Base-by-base conservation (phyloP, 2,113 vertebrate genomes). In the Nicator chloris region DNA sequence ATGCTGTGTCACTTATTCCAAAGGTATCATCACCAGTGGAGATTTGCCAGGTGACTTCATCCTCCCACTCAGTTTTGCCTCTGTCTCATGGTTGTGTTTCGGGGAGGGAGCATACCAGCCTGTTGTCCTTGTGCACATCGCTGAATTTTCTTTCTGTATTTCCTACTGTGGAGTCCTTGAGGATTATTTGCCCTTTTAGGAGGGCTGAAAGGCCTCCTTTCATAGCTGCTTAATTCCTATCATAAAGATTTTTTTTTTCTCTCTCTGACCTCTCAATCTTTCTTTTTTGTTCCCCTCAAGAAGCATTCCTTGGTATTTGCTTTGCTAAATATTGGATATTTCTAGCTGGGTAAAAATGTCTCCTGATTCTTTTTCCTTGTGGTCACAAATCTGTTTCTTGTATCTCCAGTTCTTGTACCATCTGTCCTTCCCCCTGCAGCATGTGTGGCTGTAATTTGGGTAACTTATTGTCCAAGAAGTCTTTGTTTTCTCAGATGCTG, bases 1-100 rank as follows among this genome's bases (percentile, higher is more conserved):
- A 94, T 96, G 94, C 94, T 96, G 95, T 95, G 94, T 96, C 96
- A 97, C 73, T 97, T 95, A 81, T 96, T 96, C 96, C 96, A 97
- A 96, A 89, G 91, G 94, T 95, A 96, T 97, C 95, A 96, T 97
- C 96, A 96, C 93, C 82, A 80, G 82, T 96, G 95, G 95, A 96
- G 90, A 49, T 60, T 93, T 97, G 95, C 95, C 95, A 97, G 94
- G 94, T 96, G 95, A 96, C 92, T 96, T 96, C 96, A 97, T 96
- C 94, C 94, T 96, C 95, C 92, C 95, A 93, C 95, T 96, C 95
- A 94, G 76, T 92, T 95, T 96, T 95, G 95, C 93, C 90, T 92
- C 94, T 96, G 90, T 96, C 93, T 97, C 85, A 75, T 27, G 71
- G 90, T 94, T 95, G 50, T 94, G 79, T 91, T 97, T 93, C 16